These are phyloP conservation scores for Germaria angustata DNA, from an alignment of 2,888 invertebrate genomes.

Conservation along the genomic window DNA sequence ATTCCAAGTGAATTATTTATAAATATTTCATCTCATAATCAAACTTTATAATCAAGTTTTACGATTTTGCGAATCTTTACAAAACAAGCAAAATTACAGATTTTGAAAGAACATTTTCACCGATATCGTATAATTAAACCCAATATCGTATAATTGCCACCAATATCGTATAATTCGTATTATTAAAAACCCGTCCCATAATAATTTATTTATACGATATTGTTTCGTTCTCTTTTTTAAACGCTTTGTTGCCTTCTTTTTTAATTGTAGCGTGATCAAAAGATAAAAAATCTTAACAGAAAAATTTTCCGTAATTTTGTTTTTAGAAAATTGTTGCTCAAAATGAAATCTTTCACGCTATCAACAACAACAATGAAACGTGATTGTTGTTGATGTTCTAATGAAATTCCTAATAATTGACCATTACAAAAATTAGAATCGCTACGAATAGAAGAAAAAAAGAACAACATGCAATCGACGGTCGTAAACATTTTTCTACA, in stretches of 20 bases:
- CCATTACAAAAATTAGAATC: conserved; percentile 5
- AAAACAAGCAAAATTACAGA: too few relatives aligned
- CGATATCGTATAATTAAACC: background rate
- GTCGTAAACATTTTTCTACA: conserved; percentile 27
- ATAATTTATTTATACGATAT: background rate
- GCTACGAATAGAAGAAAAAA: background rate
- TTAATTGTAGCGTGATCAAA: background rate
- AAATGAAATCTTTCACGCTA: background rate
- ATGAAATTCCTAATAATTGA: conserved; percentile 56
- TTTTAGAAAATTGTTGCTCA: background rate
- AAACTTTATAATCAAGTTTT: too few relatives aligned
- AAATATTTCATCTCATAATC: too few relatives aligned
- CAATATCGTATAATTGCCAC: too few relatives aligned
- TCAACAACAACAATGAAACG: conserved; percentile 2
- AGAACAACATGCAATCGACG: conserved; percentile 15
- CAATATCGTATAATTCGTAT: too few relatives aligned
- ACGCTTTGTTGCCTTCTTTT: background rate
- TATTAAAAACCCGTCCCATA: too few relatives aligned
- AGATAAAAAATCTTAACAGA: background rate
- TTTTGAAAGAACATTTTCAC: too few relatives aligned
- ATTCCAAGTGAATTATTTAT: too few relatives aligned
- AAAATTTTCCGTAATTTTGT: conserved; percentile 1
- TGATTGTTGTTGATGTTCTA: conserved; percentile 8
- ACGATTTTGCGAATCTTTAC: too few relatives aligned
- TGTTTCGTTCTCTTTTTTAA: too few relatives aligned